Conservation (phyloP, 2,797 vertebrate genomes). For the Chaetophractus vellerosus region DNA sequence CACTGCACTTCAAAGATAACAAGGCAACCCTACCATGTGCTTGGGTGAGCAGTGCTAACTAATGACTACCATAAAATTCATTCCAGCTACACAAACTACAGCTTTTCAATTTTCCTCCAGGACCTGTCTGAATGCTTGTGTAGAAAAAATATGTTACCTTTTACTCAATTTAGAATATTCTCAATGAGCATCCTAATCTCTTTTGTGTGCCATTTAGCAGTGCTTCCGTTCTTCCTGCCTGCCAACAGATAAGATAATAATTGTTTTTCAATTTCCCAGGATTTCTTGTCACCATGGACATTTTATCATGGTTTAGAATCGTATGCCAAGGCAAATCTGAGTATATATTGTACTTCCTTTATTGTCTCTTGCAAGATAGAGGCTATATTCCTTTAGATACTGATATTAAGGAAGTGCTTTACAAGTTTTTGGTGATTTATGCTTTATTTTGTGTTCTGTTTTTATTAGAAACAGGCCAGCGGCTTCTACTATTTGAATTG, state of each 20-base stretch:
- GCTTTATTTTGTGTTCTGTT: constrained; percentile 67
- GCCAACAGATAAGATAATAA: constrained; percentile 6
- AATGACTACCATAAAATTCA: background rate
- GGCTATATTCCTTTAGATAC: background rate
- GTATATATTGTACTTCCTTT: constrained; percentile 65
- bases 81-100: background rate
- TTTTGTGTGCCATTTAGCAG: background rate
- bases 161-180: constrained; percentile 14
- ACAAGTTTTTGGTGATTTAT: constrained; percentile 71
- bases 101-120: background rate
- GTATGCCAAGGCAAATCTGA: background rate
- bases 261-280: constrained; percentile 65
- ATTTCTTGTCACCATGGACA: constrained; percentile 29
- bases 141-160: background rate
- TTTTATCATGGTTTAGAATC: constrained; percentile 64
- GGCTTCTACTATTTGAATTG: constrained; percentile 63
- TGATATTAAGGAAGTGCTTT: constrained; percentile 69
- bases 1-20: background rate
- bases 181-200: constrained; percentile 31
- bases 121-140: background rate
- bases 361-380: constrained; percentile 46
- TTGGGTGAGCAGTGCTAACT: background rate
- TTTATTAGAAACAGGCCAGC: constrained; percentile 80
- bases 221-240: background rate
- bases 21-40: rapidly evolving